These are phyloP conservation scores for Gallirallus australis DNA, from an alignment of 2,797 vertebrate species.

Conservation along the genomic window DNA sequence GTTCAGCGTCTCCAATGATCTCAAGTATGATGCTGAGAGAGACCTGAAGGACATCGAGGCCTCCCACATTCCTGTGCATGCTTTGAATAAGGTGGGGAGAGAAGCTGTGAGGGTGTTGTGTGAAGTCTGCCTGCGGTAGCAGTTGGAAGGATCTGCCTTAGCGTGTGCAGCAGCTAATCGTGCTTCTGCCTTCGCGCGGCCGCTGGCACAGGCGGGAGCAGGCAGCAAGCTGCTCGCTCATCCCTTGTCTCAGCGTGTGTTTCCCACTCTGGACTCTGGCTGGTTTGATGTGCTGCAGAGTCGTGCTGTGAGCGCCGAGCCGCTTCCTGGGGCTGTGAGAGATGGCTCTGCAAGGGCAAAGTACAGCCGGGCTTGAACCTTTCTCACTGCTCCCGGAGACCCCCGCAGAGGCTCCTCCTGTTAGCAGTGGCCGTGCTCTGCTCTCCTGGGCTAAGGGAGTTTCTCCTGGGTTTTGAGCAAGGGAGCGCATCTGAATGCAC, in stretches of 20 bases:
- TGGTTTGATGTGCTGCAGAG: background rate
- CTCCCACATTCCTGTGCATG: constrained; percentile 90
- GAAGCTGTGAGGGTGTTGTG: background rate
- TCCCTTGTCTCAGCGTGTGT: background rate
- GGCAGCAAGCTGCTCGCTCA: background rate
- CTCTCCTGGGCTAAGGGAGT: background rate
- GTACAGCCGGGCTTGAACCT: background rate
- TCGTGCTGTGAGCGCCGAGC: background rate
- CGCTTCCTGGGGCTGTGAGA: background rate
- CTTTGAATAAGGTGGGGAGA: constrained; percentile 93
- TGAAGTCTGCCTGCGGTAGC: background rate
- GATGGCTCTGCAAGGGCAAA: background rate
- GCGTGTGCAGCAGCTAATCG: background rate
- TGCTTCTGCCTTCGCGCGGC: background rate
- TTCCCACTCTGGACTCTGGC: background rate
- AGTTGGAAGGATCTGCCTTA: background rate
- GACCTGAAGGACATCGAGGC: constrained; percentile 97
- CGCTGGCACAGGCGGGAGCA: background rate
- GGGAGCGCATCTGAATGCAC: background rate
- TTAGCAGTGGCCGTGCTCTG: background rate
- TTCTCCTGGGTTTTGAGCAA: background rate
- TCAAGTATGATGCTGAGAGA: constrained; percentile 96
- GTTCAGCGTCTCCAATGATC: constrained; percentile 99
- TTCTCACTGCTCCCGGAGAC: accelerated
- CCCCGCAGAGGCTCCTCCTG: background rate